These are phyloP conservation scores for Gallinago undulata DNA, from an alignment of 2,113 vertebrate genomes.

Conservation along the genomic window DNA sequence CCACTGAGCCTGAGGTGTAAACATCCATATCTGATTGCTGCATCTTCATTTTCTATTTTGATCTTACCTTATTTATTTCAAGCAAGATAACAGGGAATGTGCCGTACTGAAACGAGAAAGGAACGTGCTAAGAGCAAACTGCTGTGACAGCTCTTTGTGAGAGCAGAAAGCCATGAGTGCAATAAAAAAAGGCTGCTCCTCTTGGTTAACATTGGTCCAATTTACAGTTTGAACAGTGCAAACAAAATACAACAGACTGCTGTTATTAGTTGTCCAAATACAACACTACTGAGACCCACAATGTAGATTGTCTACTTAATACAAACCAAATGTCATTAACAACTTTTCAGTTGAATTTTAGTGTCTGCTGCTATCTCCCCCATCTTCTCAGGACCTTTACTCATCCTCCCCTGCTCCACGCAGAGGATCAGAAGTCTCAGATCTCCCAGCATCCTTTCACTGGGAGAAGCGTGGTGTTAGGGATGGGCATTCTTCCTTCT, in stretches of 20 bases:
- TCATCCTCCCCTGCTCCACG: accelerated
- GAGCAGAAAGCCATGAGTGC: neutral
- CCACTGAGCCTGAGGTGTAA: constrained; percentile 28
- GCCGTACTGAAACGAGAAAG: neutral
- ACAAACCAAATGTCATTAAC: neutral
- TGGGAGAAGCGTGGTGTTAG: neutral
- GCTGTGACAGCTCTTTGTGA: neutral
- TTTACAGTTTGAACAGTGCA: neutral
- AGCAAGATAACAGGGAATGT: neutral
- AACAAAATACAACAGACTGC: neutral
- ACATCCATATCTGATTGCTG: neutral
- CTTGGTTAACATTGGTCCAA: neutral
- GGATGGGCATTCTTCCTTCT: neutral
- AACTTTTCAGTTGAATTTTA: neutral
- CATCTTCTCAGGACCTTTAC: neutral
- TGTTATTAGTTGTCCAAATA: neutral
- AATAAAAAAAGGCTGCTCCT: neutral
- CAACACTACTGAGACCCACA: neutral
- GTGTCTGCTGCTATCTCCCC: neutral
- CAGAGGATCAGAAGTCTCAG: neutral
- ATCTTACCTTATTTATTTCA: constrained; percentile 31
- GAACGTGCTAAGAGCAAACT: neutral
- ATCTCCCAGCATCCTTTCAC: neutral
- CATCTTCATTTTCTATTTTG: constrained; percentile 7
- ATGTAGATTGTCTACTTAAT: neutral